Evolutionary conservation across 2,797 vertebrate species (phyloP).

Genomic region (Limosa lapponica): DNA sequence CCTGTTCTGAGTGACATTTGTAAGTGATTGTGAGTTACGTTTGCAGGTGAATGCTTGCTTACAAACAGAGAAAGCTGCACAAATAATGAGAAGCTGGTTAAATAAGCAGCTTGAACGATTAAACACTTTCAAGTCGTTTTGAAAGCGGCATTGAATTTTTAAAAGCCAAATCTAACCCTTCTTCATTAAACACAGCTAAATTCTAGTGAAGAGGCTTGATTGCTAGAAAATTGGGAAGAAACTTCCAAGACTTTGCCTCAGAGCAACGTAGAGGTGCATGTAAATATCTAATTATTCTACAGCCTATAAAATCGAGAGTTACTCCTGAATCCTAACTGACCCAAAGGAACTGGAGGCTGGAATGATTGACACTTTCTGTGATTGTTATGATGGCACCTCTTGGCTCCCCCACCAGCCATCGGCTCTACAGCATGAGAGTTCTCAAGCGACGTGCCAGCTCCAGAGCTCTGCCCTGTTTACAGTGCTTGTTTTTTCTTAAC

Average conservation of each 20-base stretch:
- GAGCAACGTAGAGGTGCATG: background rate
- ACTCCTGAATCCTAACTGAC: background rate
- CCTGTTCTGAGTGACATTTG: background rate
- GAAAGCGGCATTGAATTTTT: background rate
- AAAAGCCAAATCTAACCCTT: background rate
- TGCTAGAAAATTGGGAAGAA: background rate
- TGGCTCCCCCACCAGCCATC: conserved; percentile 35
- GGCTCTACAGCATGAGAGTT: background rate
- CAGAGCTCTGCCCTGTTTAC: conserved; percentile 44
- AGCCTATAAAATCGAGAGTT: background rate
- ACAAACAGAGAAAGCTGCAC: background rate
- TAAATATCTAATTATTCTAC: background rate
- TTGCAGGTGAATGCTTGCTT: background rate
- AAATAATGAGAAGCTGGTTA: background rate
- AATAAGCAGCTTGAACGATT: background rate
- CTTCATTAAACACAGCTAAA: background rate
- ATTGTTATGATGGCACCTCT: conserved; percentile 53
- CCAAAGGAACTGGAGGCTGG: conserved; percentile 5
- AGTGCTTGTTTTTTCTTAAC: conserved; percentile 63
- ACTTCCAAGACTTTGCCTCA: background rate
- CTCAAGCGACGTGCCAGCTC: conserved; percentile 16
- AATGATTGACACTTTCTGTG: conserved; percentile 48
- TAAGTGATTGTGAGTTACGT: background rate
- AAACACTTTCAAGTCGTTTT: background rate
- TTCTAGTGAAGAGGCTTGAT: background rate